Conservation (phyloP, 2,797 vertebrate genomes). For the Fundulus diaphanus region DNA sequence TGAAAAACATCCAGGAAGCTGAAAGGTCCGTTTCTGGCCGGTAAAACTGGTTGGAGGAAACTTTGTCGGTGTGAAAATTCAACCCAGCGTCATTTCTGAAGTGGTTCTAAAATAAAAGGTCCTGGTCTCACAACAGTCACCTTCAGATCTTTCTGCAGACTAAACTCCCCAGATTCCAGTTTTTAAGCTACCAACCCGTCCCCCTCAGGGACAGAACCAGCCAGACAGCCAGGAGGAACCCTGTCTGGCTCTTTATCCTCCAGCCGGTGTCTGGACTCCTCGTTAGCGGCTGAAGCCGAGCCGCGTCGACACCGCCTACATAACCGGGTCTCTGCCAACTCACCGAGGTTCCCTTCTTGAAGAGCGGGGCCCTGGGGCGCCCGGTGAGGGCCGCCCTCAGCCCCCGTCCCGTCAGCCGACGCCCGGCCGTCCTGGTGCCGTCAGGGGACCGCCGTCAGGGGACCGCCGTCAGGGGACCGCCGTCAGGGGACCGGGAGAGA, state of each 20-base stretch:
- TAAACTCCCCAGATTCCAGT: too few relatives aligned
- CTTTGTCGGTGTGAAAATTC: background rate
- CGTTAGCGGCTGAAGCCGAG: slow-evolving; percentile 47
- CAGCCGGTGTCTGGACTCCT: slow-evolving; percentile 56
- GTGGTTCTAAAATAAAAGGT: background rate
- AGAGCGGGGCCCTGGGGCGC: slow-evolving; percentile 64
- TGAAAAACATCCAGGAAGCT: background rate
- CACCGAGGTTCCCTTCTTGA: slow-evolving; percentile 57
- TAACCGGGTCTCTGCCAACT: slow-evolving; percentile 19
- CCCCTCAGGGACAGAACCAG: too few relatives aligned
- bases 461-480: too few relatives aligned
- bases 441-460: slow-evolving; percentile 56
- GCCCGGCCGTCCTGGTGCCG: slow-evolving; percentile 65
- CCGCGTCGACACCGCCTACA: background rate
- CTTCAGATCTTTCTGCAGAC: background rate
- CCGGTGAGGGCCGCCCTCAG: slow-evolving; percentile 64
- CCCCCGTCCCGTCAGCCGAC: slow-evolving; percentile 63
- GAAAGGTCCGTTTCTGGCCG: too few relatives aligned
- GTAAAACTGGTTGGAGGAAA: too few relatives aligned
- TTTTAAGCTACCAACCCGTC: too few relatives aligned
- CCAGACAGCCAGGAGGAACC: too few relatives aligned
- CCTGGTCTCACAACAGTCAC: background rate
- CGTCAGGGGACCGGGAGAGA: slow-evolving; percentile 45
- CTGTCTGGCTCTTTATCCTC: too few relatives aligned
- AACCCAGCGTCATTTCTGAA: too few relatives aligned